Evolutionary conservation across 30 jellyfish, hydroid and myxozoan species (phyloP).

Genomic region (Catostylus mosaicus): DNA sequence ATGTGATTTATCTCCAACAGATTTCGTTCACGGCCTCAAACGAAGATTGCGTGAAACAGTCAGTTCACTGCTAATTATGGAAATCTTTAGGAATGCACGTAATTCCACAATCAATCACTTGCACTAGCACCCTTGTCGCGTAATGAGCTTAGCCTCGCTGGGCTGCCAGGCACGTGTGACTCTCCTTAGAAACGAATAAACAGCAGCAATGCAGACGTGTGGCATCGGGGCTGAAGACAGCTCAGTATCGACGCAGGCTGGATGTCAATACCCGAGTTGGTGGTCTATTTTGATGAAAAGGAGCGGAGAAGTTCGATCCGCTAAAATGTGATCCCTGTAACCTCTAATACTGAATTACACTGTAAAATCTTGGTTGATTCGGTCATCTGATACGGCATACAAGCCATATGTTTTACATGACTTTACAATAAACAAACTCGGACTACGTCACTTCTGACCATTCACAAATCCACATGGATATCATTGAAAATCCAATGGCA

Average conservation of each 20-base stretch:
- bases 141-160: slow-evolving; percentile 12
- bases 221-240: too few species aligned
- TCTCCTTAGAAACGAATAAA: not conserved
- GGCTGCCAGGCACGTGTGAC: slow-evolving; percentile 52
- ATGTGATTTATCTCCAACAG: slow-evolving; percentile 8
- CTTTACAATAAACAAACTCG: slow-evolving; percentile 5
- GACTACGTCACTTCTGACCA: not conserved
- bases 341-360: not conserved
- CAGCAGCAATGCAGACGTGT: slow-evolving; percentile 5
- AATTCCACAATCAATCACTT: slow-evolving; percentile 52
- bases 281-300: slow-evolving; percentile 54
- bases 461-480: not conserved
- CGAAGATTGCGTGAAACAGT: slow-evolving; percentile 49
- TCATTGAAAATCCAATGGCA: not conserved
- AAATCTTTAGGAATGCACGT: slow-evolving; percentile 44
- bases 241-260: not conserved
- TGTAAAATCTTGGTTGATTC: not conserved
- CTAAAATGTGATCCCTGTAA: slow-evolving; percentile 25
- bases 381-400: not conserved
- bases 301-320: slow-evolving; percentile 38
- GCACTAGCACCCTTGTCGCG: slow-evolving; percentile 34
- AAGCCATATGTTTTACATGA: not conserved
- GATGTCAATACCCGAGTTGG: slow-evolving; percentile 37
- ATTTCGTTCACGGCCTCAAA: slow-evolving; percentile 39
- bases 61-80: slow-evolving; percentile 53